Conservation (phyloP, 2,113 vertebrate species). For the Heteronetta atricapilla region DNA sequence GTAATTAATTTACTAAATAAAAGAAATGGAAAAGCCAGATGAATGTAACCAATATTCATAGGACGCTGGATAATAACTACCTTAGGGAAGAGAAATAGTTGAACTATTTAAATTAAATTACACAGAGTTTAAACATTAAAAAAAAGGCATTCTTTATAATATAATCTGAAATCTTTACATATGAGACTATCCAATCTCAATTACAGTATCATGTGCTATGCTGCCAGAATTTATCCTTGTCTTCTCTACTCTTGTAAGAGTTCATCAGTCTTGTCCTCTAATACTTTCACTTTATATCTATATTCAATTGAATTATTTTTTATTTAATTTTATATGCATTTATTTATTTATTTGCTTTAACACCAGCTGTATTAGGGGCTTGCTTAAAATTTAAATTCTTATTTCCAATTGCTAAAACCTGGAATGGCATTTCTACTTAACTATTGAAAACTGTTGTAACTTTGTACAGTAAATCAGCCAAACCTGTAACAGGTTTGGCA, state of each 20-base stretch:
- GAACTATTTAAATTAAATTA: background rate
- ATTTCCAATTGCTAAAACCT: background rate
- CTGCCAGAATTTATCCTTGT: background rate
- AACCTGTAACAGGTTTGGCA: background rate
- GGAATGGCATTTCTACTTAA: background rate
- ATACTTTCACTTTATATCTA: background rate
- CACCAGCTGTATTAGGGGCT: background rate
- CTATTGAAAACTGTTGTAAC: background rate
- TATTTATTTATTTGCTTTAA: background rate
- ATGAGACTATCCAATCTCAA: background rate
- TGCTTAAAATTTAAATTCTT: background rate
- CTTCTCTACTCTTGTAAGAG: background rate
- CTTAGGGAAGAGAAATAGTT: background rate
- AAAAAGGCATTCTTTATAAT: background rate
- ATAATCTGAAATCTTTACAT: background rate
- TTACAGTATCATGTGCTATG: background rate
- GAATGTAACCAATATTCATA: background rate
- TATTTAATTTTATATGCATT: too few species aligned
- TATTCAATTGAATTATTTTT: too few species aligned
- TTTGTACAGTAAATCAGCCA: background rate
- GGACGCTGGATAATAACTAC: background rate
- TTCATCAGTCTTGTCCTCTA: background rate
- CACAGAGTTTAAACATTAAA: background rate
- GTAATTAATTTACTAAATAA: background rate
- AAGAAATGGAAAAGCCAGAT: background rate